Evolutionary conservation across 1,140 invertebrate genomes (phyloP), one percentile per base, ranked within the genome.

Genomic region (Drosophila pandora): DNA sequence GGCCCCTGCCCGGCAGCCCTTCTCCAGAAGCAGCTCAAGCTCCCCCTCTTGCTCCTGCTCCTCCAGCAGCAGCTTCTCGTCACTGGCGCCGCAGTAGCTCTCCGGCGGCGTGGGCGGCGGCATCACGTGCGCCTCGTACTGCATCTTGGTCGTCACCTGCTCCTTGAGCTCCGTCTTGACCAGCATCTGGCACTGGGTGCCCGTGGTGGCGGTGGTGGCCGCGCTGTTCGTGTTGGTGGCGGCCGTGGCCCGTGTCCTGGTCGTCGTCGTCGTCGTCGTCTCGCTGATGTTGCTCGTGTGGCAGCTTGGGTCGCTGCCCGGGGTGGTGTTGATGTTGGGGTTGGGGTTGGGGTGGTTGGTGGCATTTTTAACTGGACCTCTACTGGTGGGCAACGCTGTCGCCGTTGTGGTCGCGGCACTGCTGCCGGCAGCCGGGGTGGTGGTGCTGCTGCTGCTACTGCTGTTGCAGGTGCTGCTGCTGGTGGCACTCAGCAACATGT

Each of bases 291-390:
- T 41, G 17, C 28, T 53, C 21, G 4, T 60, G 37, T 12, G 47
- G 30, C 13, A 57, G 48, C 21, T 9, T 56, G 54, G 21, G 12
- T 34, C 0, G 43, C 25, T 48, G 39, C 48, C 17, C 30, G 39
- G 23, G 30, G 13, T 30, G 37, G 37, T 61, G 21, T 54, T 10
- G 58, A 12, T 39, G 22, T 32, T 21, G 28, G 8, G 61, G 62
- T 67, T 60, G 72, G 34, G 49, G 9, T 53, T 60, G 63, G 48
- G 52, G 34, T n/a, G 60, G 43, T 41, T 70, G 48, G 59, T 60
- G 57, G 23, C 60, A 76, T 90, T 90, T 90, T 87, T 90, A 68
- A 85, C 89, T 90, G 89, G 89, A 84, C 89, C 89, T 74, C 89
- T 90, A 91, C 82, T 90, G 90, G 90, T 84, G 83, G 67, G 64